Evolutionary conservation across 2,113 vertebrate species (phyloP), one percentile per base, ranked within the genome.

Genomic region (Xiphorhynchus elegans): DNA sequence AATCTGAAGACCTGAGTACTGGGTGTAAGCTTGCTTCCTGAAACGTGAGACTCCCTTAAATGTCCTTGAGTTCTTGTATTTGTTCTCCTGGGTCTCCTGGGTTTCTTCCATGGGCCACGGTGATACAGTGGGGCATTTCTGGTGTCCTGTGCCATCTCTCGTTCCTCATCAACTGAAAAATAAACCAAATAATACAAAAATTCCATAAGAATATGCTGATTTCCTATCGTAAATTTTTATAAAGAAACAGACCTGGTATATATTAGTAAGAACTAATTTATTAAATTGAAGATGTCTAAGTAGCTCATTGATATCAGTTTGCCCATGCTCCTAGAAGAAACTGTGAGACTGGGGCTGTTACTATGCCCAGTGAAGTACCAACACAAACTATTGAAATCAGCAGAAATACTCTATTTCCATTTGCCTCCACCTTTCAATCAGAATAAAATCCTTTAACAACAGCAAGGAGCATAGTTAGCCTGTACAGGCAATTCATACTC

Each of bases 81-180:
- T 85, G 42, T 46, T 70, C 16, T 72, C 52, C n/a, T n/a, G n/a
- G 3, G 7, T 91, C 62, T 44, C 73, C 96, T 95, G 52, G 10
- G 62, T 80, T 69, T 96, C 60, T 50, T 89, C 42, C 50, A 9
- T 24, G 13, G 75, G 50, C 68, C 11, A 15, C 17, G 29, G 40
- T 79, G 60, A 76, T 91, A 44, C 29, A 49, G 84, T 31, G 58
- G 47, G 39, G 56, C 55, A 20, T 95, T 84, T 37, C 59, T 28
- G 12, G 90, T 37, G n/a, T 92, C 60, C 7, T 89, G 52, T 25
- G 52, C 64, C 60, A 7, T 84, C 9, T 92, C 87, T 7, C 97
- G 78, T 58, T 99, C 97, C 33, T 96, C 86, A 9, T 99, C 95
- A 66, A 96, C 99, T 99, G 96, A 86, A 96, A 96, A 95, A 49